Evolutionary conservation across 2,888 invertebrate species (phyloP).

Genomic region (Ephialtes manifestator): DNA sequence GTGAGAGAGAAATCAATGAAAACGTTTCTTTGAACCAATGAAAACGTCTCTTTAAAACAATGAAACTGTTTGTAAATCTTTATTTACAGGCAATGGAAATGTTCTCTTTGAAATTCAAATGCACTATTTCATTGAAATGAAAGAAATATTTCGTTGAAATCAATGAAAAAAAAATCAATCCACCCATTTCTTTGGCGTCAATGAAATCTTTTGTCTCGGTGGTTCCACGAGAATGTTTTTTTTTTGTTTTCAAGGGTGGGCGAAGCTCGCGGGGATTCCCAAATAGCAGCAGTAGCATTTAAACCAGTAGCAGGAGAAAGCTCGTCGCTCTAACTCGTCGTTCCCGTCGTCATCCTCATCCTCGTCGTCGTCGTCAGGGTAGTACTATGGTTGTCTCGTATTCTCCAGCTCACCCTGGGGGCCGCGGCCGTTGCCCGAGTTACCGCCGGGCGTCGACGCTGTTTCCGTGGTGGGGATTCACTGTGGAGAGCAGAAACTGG

Average conservation of each 20-base stretch:
- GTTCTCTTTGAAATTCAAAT: too few species aligned
- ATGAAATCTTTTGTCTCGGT: too few species aligned
- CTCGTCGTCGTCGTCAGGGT: constrained; percentile 39
- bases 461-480: constrained; percentile 36
- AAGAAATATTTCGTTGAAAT: too few species aligned
- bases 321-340: constrained; percentile 38
- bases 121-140: too few species aligned
- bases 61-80: too few species aligned
- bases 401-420: constrained; percentile 49
- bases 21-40: too few species aligned
- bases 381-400: constrained; percentile 51
- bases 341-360: constrained; percentile 29
- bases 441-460: constrained; percentile 68
- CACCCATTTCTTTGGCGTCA: too few species aligned
- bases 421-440: constrained; percentile 70
- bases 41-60: too few species aligned
- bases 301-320: neutral
- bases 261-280: constrained; percentile 37
- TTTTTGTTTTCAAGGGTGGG: neutral
- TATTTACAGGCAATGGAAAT: too few species aligned
- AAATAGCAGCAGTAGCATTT: constrained; percentile 4
- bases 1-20: too few species aligned
- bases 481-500: neutral
- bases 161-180: too few species aligned
- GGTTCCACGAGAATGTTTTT: too few species aligned